Conservation (phyloP, 2,797 vertebrate species). For the Pangasius djambal region DNA sequence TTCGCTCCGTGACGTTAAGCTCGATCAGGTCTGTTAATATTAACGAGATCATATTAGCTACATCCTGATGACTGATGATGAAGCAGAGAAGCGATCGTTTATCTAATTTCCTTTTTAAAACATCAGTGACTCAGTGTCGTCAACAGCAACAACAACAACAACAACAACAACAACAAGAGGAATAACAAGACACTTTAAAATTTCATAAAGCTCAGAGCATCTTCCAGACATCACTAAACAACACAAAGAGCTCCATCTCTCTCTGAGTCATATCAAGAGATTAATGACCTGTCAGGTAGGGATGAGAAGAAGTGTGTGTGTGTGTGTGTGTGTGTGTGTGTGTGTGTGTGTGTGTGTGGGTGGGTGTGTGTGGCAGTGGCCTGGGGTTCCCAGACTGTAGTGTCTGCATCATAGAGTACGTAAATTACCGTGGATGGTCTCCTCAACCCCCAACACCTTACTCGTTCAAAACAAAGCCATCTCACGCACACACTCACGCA, state of each 20-base stretch:
- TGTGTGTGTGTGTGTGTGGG: slow-evolving; percentile 44
- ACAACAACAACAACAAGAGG: slow-evolving; percentile 62
- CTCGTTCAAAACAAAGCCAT: slow-evolving; percentile 64
- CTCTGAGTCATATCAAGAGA: slow-evolving; percentile 70
- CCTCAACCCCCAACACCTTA: slow-evolving; percentile 56
- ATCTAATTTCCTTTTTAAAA: not conserved
- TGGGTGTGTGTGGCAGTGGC: slow-evolving; percentile 59
- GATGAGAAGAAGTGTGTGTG: slow-evolving; percentile 43
- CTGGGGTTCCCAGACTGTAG: slow-evolving; percentile 62
- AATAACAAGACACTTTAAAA: slow-evolving; percentile 71
- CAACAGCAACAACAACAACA: slow-evolving; percentile 68
- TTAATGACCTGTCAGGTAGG: slow-evolving; percentile 80
- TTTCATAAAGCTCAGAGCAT: slow-evolving; percentile 66
- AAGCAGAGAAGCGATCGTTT: not conserved
- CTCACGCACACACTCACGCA: slow-evolving; percentile 49
- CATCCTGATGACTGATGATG: not conserved
- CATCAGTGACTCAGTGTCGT: slow-evolving; percentile 37
- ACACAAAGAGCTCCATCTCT: slow-evolving; percentile 44
- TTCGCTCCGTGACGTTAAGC: not conserved
- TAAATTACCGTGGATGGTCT: slow-evolving; percentile 81
- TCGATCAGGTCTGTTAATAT: not conserved
- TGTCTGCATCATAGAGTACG: slow-evolving; percentile 70
- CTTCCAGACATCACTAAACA: slow-evolving; percentile 52
- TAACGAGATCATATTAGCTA: too few species aligned
- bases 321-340: slow-evolving; percentile 55